Percentiles rank a stretch among this genome's conserved stretches.
These are phyloP conservation scores for Platycheirus albimanus DNA, from an alignment of 2,888 invertebrate genomes.

Conservation along the genomic window DNA sequence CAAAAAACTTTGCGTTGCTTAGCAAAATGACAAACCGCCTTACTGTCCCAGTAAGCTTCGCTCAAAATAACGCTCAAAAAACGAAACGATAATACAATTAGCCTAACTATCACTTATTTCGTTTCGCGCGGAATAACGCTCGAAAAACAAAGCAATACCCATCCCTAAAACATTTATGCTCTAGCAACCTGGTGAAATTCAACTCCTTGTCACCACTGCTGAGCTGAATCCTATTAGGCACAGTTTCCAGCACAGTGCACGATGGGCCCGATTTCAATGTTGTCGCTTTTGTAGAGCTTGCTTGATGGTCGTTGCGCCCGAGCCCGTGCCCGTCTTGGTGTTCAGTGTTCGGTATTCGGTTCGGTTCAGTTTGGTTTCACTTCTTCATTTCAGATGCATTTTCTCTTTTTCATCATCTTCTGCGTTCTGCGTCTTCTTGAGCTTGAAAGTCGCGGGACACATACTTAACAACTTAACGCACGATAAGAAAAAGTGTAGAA, in stretches of 20 bases:
- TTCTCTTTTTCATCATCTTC: conserved; percentile 71
- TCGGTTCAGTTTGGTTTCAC: conserved; percentile 66
- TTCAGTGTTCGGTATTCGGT: conserved; percentile 49
- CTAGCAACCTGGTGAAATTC: conserved; percentile 27
- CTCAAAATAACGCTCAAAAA: too few species aligned
- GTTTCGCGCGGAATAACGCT: too few species aligned
- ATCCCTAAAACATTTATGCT: too few species aligned
- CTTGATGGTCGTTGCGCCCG: conserved; percentile 29
- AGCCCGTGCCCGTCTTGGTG: conserved; percentile 29
- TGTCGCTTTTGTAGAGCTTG: conserved; percentile 41
- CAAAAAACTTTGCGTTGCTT: too few species aligned
- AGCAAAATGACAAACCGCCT: too few species aligned
- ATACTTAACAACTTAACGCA: conserved; percentile 22
- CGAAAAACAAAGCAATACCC: too few species aligned
- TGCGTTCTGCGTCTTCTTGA: conserved; percentile 44
- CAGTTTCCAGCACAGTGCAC: conserved; percentile 53
- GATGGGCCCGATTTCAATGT: conserved; percentile 49
- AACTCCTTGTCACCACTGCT: neutral
- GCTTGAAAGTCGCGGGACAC: conserved; percentile 23
- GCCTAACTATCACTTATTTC: too few species aligned
- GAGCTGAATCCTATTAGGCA: conserved; percentile 50
- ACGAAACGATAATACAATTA: too few species aligned
- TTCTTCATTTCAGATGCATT: conserved; percentile 73
- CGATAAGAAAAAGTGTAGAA: conserved; percentile 23
- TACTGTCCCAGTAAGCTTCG: too few species aligned